Conservation (phyloP, 2,113 vertebrate species). For the Charadrius vociferus region DNA sequence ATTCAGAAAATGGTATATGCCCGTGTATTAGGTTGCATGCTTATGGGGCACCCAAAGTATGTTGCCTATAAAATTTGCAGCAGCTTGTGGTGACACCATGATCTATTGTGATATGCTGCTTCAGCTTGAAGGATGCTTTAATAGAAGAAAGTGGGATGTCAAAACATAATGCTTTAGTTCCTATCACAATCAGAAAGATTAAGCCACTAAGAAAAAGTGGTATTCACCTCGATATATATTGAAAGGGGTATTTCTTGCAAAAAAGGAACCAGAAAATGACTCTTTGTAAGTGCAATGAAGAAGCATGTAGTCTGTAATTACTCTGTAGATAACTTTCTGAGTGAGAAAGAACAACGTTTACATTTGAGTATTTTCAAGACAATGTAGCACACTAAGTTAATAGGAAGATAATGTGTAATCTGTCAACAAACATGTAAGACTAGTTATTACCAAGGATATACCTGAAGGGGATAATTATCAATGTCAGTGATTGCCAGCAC, state of each 20-base stretch:
- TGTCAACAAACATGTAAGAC: background rate
- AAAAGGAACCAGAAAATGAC: background rate
- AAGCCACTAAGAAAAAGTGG: background rate
- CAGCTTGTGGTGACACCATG: background rate
- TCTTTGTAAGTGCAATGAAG: background rate
- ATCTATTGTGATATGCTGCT: background rate
- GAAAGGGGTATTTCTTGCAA: background rate
- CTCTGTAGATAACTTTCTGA: background rate
- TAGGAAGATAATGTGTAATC: background rate
- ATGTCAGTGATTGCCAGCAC: background rate
- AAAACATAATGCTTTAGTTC: background rate
- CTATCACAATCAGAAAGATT: background rate
- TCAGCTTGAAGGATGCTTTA: background rate
- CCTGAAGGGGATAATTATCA: background rate
- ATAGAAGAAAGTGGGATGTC: background rate
- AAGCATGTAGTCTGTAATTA: background rate
- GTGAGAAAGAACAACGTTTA: background rate
- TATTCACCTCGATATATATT: background rate
- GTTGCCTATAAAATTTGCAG: background rate
- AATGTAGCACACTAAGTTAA: background rate
- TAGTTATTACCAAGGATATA: background rate
- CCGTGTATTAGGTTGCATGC: background rate
- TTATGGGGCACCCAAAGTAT: background rate
- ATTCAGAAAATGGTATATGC: background rate
- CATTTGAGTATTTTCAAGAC: background rate